Conservation (phyloP, 2,797 vertebrate genomes). For the Prunella strophiata region DNA sequence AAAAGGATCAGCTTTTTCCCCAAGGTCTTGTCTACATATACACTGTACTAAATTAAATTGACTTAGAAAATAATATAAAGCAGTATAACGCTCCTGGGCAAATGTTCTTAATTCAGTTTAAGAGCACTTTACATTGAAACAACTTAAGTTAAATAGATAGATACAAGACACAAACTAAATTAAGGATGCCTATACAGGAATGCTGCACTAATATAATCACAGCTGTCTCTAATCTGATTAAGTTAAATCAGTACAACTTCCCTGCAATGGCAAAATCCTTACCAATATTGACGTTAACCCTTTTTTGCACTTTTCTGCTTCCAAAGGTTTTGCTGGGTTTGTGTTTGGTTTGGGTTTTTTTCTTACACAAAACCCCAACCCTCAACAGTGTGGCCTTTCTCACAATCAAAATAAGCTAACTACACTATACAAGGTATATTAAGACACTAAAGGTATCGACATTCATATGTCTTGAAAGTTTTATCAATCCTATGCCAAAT, state of each 20-base stretch:
- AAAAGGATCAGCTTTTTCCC: slow-evolving; percentile 59
- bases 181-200: slow-evolving; percentile 52
- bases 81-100: slow-evolving; percentile 6
- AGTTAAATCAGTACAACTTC: slow-evolving; percentile 14
- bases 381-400: not conserved
- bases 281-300: not conserved
- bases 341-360: not conserved
- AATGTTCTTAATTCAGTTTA: slow-evolving; percentile 57
- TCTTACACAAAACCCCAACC: not conserved
- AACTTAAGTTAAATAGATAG: slow-evolving; percentile 45
- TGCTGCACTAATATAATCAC: slow-evolving; percentile 39
- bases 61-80: slow-evolving; percentile 43
- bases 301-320: not conserved
- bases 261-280: slow-evolving; percentile 23
- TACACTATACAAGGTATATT: not conserved
- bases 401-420: not conserved
- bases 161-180: slow-evolving; percentile 40
- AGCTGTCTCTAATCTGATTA: slow-evolving; percentile 54
- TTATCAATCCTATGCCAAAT: not conserved
- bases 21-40: slow-evolving; percentile 51
- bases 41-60: slow-evolving; percentile 41
- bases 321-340: not conserved
- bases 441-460: not conserved
- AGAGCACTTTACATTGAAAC: slow-evolving; percentile 45
- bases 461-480: not conserved